Conservation (phyloP, 2,888 invertebrate species). For the Ophion obscuratus region DNA sequence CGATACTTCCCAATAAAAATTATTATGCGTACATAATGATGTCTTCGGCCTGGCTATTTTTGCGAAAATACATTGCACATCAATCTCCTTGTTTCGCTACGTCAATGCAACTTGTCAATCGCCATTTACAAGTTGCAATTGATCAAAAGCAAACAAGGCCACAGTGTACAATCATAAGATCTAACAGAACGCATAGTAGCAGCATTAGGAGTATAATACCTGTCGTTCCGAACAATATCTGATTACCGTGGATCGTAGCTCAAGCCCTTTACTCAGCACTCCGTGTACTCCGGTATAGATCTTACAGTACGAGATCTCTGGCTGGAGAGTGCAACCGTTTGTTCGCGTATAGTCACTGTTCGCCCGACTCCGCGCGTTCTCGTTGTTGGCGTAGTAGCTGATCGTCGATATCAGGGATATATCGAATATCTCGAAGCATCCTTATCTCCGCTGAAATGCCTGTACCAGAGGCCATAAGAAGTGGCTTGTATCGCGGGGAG, state of each 20-base stretch:
- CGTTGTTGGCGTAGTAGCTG: slow-evolving; percentile 61
- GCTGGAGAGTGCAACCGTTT: slow-evolving; percentile 23
- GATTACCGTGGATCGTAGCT: slow-evolving; percentile 53
- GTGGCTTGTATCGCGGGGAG: slow-evolving; percentile 31
- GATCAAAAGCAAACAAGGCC: not conserved
- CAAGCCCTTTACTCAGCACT: slow-evolving; percentile 23
- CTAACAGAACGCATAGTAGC: slow-evolving; percentile 4
- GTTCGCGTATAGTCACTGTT: slow-evolving; percentile 42
- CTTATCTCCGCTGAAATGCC: slow-evolving; percentile 62
- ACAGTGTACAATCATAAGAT: slow-evolving; percentile 33
- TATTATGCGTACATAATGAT: too few relatives aligned
- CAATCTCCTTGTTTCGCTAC: too few relatives aligned
- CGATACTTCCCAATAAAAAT: not conserved
- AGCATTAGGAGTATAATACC: slow-evolving; percentile 31
- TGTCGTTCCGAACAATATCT: slow-evolving; percentile 58
- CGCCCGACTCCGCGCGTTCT: slow-evolving; percentile 18
- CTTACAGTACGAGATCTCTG: slow-evolving; percentile 17
- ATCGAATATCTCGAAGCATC: slow-evolving; percentile 64
- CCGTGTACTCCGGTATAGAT: slow-evolving; percentile 8
- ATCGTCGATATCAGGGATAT: slow-evolving; percentile 62
- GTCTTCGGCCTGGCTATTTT: too few relatives aligned
- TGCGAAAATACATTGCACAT: too few relatives aligned
- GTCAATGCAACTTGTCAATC: not conserved
- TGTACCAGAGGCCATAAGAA: slow-evolving; percentile 45
- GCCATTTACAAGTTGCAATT: not conserved